Evolutionary conservation across 2,113 vertebrate genomes (phyloP), one percentile per base, ranked within the genome.

Genomic region (Pagrus major): DNA sequence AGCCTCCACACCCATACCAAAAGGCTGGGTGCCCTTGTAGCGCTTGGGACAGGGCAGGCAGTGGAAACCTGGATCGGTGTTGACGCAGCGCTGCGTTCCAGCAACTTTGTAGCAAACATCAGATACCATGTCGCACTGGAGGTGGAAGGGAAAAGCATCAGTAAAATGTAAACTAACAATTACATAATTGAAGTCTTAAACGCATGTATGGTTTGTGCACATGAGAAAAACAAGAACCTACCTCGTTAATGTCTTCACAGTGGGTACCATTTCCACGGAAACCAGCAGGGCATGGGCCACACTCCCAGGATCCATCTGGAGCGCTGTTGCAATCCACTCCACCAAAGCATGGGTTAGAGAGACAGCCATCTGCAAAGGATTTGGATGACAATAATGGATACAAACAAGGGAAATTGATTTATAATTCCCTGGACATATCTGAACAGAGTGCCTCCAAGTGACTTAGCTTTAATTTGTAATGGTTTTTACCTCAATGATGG

Each of bases 161-260:
- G 51, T 16, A 54, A 68, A 46, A 52, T 52, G 25, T n/a, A 63
- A 49, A 20, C 8, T 46, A 60, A 49, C 41, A 9, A 46, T 20
- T 18, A 33, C 18, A 64, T 7, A 21, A 56, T 23, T 51, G 23
- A 49, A 41, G 31, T 27, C 12, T 72, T 42, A 54, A 66, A 69
- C 29, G 35, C n/a, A 60, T 3, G 5, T 37, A 12, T 54, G 8
- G 5, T 11, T 52, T 61, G 15, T 61, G 33, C 18, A 37, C 21
- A 2, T 37, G 25, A n/a, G 6, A 74, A 66, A 52, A 77, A 69
- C 35, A 77, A 21, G 14, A 64, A 56, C 9, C 25, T 93, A 98
- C 98, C 97, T 99, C 98, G 83, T 99, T 97, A 80, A 99, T 93
- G 87, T 99, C 98, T 82, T 98, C 96, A 80, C 98, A 99, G 76